These are phyloP conservation scores for Melinaea menophilus DNA, from an alignment of 2,888 invertebrate genomes.

Conservation along the genomic window DNA sequence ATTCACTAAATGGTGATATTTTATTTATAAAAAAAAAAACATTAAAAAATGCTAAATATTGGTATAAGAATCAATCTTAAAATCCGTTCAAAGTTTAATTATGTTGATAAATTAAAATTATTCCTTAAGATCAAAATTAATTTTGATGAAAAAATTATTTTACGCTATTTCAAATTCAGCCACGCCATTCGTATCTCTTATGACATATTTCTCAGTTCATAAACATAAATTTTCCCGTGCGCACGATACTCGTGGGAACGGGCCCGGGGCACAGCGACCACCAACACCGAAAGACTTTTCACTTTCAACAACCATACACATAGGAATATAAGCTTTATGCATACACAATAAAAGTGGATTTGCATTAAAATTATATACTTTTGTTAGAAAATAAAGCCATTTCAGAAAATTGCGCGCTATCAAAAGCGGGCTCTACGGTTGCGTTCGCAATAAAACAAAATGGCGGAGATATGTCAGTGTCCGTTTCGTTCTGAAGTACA, in stretches of 20 bases:
- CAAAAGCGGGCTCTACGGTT: slow-evolving; percentile 50
- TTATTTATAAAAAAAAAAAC: no score
- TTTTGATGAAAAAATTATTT: slow-evolving; percentile 68
- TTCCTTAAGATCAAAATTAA: slow-evolving; percentile 29
- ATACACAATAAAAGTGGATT: slow-evolving; percentile 25
- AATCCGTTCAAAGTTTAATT: no score
- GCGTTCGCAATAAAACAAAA: slow-evolving; percentile 63
- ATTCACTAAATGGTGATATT: no score
- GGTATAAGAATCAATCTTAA: no score
- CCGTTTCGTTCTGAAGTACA: slow-evolving; percentile 44
- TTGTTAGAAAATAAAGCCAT: slow-evolving; percentile 66
- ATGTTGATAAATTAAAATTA: no score
- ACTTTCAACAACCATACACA: slow-evolving; percentile 52
- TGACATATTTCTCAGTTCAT: slow-evolving; percentile 76
- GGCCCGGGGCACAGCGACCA: slow-evolving; percentile 67
- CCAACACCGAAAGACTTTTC: slow-evolving; percentile 72
- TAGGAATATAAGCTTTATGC: slow-evolving; percentile 44
- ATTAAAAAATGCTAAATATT: no score
- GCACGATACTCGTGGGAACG: slow-evolving; percentile 73
- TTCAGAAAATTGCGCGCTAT: slow-evolving; percentile 62
- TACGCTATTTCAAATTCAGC: slow-evolving; percentile 69
- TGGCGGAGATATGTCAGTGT: slow-evolving; percentile 48
- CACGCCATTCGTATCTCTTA: slow-evolving; percentile 70
- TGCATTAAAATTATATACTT: slow-evolving; percentile 26
- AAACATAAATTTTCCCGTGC: slow-evolving; percentile 75